A percentile compares a stretch with the other conserved stretches of the same genome.
Conservation (phyloP, 2,113 vertebrate species). For the Phodopus roborovskii region DNA sequence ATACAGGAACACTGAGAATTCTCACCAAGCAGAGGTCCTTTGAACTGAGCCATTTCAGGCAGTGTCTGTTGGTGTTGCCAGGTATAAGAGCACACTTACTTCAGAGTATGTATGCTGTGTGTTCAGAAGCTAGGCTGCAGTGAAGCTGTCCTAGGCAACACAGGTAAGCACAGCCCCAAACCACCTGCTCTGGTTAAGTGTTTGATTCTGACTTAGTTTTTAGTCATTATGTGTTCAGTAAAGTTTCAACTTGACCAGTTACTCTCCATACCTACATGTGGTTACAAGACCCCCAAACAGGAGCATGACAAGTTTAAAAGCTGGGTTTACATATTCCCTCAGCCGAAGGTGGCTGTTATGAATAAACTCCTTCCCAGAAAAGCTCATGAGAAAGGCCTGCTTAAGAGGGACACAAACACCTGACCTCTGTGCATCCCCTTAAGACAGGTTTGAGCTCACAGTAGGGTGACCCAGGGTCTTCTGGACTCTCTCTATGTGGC, state of each 20-base stretch:
- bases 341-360: background rate
- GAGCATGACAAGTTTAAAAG: background rate
- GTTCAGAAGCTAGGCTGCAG: background rate
- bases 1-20: background rate
- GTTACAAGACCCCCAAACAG: too few species aligned
- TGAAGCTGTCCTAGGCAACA: background rate
- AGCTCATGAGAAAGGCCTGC: background rate
- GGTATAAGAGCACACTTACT: background rate
- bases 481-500: too few species aligned
- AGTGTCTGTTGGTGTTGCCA: accelerated
- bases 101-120: background rate
- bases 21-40: background rate
- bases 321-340: background rate
- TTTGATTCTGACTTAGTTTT: background rate
- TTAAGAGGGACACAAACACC: too few species aligned
- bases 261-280: background rate
- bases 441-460: too few species aligned
- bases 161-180: background rate
- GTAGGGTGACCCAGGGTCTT: too few species aligned
- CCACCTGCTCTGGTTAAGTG: background rate
- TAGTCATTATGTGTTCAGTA: background rate
- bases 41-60: background rate
- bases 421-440: background rate
- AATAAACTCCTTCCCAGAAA: background rate
- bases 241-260: background rate